phyloP scores from a whole-genome alignment of 1,140 invertebrate genomes.

The Drosophila repletoides region DNA sequence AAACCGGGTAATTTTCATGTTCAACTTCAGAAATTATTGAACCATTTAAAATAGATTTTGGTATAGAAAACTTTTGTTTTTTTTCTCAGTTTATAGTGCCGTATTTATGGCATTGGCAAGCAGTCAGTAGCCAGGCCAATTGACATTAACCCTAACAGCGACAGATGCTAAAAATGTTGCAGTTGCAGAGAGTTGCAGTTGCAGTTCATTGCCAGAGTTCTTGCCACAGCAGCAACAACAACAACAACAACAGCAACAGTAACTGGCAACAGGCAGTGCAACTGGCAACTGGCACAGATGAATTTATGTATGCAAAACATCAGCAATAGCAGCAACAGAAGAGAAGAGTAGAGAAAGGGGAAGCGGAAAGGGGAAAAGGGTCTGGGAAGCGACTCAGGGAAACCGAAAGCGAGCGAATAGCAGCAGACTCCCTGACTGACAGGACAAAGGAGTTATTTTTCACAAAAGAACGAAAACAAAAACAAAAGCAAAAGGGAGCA shows the following conservation, averaged over 20 bases:
- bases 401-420: conserved; percentile 59
- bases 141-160: conserved; percentile 78
- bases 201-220: conserved; percentile 26
- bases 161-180: conserved; percentile 63
- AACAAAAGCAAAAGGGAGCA: conserved; percentile 27
- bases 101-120: conserved; percentile 68
- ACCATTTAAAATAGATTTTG: no score
- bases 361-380: not conserved
- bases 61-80: no score
- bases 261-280: conserved; percentile 39
- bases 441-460: conserved; percentile 79
- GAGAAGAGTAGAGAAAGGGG: not conserved
- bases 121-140: conserved; percentile 49
- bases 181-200: conserved; percentile 17
- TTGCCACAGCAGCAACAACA: conserved; percentile 11
- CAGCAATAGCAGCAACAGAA: not conserved
- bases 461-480: conserved; percentile 73
- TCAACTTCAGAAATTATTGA: no score
- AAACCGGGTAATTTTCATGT: no score
- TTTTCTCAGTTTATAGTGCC: no score
- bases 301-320: conserved; percentile 76
- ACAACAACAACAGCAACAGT: conserved; percentile 25
- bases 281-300: conserved; percentile 61
- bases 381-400: conserved; percentile 35
- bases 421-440: conserved; percentile 57